phyloP scores from a whole-genome alignment of 1,140 invertebrate species.

The Idris sp. region DNA sequence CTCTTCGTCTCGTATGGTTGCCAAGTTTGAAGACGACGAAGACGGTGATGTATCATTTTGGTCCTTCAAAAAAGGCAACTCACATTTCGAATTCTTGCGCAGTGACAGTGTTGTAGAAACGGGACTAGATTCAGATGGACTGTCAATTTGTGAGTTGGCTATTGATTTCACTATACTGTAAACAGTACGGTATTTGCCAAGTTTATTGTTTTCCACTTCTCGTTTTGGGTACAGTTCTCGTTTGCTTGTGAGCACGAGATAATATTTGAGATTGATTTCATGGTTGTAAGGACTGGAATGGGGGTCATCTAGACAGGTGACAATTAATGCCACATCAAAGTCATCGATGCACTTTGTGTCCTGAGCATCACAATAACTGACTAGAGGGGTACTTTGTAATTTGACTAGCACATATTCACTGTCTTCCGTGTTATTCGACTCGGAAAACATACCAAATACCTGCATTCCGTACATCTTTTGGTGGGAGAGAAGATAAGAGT shows the following conservation, averaged over 20 bases:
- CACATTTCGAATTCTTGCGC: slow-evolving; percentile 59
- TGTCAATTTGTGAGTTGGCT: slow-evolving; percentile 66
- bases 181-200: slow-evolving; percentile 83
- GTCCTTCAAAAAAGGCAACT: slow-evolving; percentile 50
- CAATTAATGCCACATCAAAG: slow-evolving; percentile 85
- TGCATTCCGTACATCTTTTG: slow-evolving; percentile 85
- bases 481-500: slow-evolving; percentile 85
- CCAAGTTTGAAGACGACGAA: slow-evolving; percentile 43
- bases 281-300: slow-evolving; percentile 38
- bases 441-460: slow-evolving; percentile 83
- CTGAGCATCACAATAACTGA: slow-evolving; percentile 82
- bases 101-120: slow-evolving; percentile 54
- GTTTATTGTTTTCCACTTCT: slow-evolving; percentile 81
- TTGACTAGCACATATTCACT: slow-evolving; percentile 83
- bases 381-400: slow-evolving; percentile 79
- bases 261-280: slow-evolving; percentile 85
- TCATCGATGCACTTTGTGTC: slow-evolving; percentile 83
- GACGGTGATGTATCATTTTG: slow-evolving; percentile 53
- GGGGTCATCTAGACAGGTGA: slow-evolving; percentile 80
- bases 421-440: slow-evolving; percentile 71
- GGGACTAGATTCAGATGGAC: slow-evolving; percentile 66
- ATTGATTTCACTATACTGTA: slow-evolving; percentile 74
- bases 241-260: slow-evolving; percentile 84
- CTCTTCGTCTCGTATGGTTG: slow-evolving; percentile 29
- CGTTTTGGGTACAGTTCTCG: slow-evolving; percentile 85